These are phyloP conservation scores for Dendrocincla fuliginosa DNA, from an alignment of 2,797 vertebrate genomes.

Conservation along the genomic window DNA sequence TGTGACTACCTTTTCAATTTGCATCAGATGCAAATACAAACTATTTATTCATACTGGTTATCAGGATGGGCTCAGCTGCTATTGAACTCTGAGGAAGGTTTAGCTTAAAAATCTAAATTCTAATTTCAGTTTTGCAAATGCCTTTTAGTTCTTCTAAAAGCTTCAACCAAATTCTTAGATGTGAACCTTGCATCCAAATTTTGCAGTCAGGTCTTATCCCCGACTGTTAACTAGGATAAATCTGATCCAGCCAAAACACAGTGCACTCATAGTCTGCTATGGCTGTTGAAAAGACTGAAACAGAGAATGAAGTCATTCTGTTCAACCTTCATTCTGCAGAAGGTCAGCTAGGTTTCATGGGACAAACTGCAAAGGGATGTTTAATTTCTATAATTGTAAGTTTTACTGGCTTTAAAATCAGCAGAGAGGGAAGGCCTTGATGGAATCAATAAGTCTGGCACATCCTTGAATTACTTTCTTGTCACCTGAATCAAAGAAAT, in stretches of 20 bases:
- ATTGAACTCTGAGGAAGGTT: neutral
- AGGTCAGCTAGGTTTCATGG: neutral
- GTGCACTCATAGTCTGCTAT: neutral
- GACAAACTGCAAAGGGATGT: neutral
- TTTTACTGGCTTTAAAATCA: constrained; percentile 32
- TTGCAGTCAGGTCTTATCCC: neutral
- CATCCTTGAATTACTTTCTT: neutral
- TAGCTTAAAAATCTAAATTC: neutral
- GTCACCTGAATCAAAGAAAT: neutral
- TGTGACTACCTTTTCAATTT: neutral
- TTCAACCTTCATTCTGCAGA: neutral
- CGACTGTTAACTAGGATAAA: neutral
- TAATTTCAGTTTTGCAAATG: neutral
- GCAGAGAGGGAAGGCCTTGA: neutral
- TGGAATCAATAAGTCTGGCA: neutral
- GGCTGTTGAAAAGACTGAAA: neutral
- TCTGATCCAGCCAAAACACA: neutral
- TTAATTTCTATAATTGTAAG: neutral
- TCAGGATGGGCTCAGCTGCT: neutral
- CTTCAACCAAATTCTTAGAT: neutral
- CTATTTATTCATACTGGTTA: neutral
- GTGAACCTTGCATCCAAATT: neutral
- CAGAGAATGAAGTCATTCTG: neutral
- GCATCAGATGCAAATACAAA: neutral
- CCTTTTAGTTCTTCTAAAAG: neutral